Base-by-base conservation (phyloP, 2,797 vertebrate species). In the Anniella stebbinsi region DNA sequence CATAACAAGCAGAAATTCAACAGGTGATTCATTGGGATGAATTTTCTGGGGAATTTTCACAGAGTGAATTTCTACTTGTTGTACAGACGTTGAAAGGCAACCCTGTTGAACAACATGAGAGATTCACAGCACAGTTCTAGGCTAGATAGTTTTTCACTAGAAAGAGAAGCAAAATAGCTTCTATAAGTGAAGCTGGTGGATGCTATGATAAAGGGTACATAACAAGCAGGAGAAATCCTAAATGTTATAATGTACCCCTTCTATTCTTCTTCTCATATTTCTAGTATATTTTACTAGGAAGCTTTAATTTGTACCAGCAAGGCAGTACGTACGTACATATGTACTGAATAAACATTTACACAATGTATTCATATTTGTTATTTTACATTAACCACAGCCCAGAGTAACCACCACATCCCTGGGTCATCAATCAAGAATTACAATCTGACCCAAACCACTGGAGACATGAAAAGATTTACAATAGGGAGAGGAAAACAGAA, bases 311-410 rank as follows among this genome's bases (percentile, higher is more conserved):
- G 92, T 91, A 93, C 86, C 83, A 0, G 91, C 92, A 94, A 89
- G 92, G 92, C 92, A 87, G 87, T 94, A 96, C 92, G 87, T 94
- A 96, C 92, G 93, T 94, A 94, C 93, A 92, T 94, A 85, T 28
- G 60, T 89, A 85, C 85, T 94, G 92, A 92, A 94, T 95, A 95
- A 96, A 96, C 95, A 94, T 96, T 95, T 96, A 95, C 93, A 95
- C 93, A 95, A 93, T 67, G 85, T 93, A 94, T 95, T 94, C 95
- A 91, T 94, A 95, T 95, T 95, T 95, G 92, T 93, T 96, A 91
- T 92, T 94, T 93, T 95, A 95, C 94, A 94, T 95, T 93, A 92
- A 93, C 94, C 95, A 94, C 94, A 95, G 94, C 95, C 92, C 89
- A 67, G 82, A 88, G 94, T 94, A 95, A 96, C 95, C 91, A 69